Conservation (phyloP, 2,113 vertebrate genomes). For the Pandion haliaetus region DNA sequence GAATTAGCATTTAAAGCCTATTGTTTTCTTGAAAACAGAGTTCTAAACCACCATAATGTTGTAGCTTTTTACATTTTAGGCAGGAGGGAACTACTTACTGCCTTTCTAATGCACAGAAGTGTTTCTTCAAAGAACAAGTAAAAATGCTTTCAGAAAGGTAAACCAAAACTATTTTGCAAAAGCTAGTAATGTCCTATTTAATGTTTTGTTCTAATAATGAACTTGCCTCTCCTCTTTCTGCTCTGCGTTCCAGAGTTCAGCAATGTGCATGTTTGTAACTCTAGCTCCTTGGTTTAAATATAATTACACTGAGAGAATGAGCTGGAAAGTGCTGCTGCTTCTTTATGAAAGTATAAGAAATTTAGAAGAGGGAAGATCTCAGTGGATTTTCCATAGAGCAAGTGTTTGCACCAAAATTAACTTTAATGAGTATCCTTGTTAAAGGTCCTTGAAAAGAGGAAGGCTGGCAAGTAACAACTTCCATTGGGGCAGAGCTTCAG, state of each 20-base stretch:
- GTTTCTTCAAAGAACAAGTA: not conserved
- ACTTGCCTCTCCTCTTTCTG: not conserved
- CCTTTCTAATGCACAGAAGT: not conserved
- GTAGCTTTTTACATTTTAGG: not conserved
- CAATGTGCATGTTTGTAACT: not conserved
- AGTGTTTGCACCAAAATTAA: not conserved
- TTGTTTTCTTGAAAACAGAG: not conserved
- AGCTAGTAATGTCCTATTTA: not conserved
- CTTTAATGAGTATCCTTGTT: not conserved
- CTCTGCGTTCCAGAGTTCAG: not conserved
- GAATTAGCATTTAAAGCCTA: not conserved
- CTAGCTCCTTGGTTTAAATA: not conserved
- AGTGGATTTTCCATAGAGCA: not conserved
- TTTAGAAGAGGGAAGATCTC: not conserved
- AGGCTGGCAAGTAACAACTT: not conserved
- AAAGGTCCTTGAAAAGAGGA: not conserved
- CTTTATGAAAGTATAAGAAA: not conserved
- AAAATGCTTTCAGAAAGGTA: not conserved
- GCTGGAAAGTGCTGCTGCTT: not conserved
- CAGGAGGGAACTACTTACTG: not conserved
- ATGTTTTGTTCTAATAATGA: not conserved
- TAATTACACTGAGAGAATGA: not conserved
- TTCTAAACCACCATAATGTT: not conserved
- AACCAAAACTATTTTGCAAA: not conserved
- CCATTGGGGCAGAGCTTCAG: not conserved